A percentile compares a stretch with the other conserved stretches of the same genome.
These are phyloP conservation scores for Pangasius macronema DNA, from an alignment of 2,797 vertebrate species.

Conservation along the genomic window DNA sequence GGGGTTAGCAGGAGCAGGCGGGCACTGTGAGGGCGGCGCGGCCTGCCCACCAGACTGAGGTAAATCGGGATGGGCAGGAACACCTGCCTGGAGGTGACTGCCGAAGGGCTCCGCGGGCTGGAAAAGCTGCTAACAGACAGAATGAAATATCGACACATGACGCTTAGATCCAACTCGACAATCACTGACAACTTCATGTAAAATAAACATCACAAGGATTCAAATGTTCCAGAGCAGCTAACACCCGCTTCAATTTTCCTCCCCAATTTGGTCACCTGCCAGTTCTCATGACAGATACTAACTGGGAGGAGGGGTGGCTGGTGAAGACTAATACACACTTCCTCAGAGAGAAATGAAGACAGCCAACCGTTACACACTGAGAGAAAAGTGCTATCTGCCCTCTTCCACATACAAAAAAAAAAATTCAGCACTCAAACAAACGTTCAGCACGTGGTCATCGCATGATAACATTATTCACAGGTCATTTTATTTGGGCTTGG, in stretches of 20 bases:
- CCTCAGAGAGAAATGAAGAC: background rate
- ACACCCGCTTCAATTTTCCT: background rate
- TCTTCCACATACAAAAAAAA: background rate
- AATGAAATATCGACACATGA: background rate
- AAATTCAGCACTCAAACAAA: background rate
- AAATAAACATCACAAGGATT: background rate
- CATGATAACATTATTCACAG: background rate
- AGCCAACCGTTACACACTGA: background rate
- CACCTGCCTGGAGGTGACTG: slow-evolving; percentile 78
- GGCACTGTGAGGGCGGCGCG: slow-evolving; percentile 66
- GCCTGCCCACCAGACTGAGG: slow-evolving; percentile 85
- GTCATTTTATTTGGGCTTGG: background rate
- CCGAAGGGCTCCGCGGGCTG: slow-evolving; percentile 80
- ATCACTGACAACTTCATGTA: background rate
- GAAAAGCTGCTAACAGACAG: slow-evolving; percentile 75
- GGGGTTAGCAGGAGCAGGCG: slow-evolving; percentile 58
- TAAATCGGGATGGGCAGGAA: slow-evolving; percentile 82
- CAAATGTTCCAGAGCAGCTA: background rate
- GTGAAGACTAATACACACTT: background rate
- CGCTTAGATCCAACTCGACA: background rate
- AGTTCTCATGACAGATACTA: background rate
- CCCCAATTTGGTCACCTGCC: background rate
- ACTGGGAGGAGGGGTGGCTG: background rate
- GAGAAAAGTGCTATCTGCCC: background rate
- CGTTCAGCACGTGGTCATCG: too few species aligned